phyloP scores from a whole-genome alignment of 1,140 invertebrate genomes.

The Brachionus paranguensis region DNA sequence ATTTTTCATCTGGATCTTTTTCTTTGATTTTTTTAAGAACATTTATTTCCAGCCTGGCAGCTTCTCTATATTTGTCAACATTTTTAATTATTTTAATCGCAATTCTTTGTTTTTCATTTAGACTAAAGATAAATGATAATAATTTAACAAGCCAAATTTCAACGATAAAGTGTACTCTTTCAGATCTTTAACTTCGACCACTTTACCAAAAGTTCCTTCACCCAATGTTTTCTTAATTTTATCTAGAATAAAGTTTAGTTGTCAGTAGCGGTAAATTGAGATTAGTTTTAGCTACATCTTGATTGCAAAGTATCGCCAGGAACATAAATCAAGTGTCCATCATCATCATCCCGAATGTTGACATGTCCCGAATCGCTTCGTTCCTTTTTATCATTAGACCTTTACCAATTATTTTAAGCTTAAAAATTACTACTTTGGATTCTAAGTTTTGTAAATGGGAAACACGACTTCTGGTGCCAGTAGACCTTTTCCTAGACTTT shows the following conservation, averaged over 20 bases:
- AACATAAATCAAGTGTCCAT: constrained; percentile 98
- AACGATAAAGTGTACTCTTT: constrained; percentile 65
- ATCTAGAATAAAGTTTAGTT: constrained; percentile 64
- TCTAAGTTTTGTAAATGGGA: background rate
- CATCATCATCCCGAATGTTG: constrained; percentile 73
- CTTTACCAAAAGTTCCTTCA: constrained; percentile 99
- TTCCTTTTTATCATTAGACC: background rate
- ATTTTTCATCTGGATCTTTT: constrained; percentile 86
- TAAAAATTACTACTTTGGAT: background rate
- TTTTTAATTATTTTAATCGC: constrained; percentile 99
- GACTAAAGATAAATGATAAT: background rate
- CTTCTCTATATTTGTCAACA: constrained; percentile 98
- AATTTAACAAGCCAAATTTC: background rate
- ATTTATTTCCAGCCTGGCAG: constrained; percentile 96
- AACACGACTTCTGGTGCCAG: background rate
- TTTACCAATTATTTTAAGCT: background rate
- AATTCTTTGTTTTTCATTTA: constrained; percentile 55
- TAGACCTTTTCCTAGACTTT: background rate
- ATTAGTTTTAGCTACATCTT: constrained; percentile 67
- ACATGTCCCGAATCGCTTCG: constrained; percentile 25
- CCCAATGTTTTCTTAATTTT: constrained; percentile 94
- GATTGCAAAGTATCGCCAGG: constrained; percentile 89
- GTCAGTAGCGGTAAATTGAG: background rate
- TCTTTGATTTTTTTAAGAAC: constrained; percentile 89
- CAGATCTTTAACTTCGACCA: constrained; percentile 93